Evolutionary conservation across 2,888 invertebrate species (phyloP), one percentile per base, ranked within the genome.

Genomic region (Drosophila prostipennis): DNA sequence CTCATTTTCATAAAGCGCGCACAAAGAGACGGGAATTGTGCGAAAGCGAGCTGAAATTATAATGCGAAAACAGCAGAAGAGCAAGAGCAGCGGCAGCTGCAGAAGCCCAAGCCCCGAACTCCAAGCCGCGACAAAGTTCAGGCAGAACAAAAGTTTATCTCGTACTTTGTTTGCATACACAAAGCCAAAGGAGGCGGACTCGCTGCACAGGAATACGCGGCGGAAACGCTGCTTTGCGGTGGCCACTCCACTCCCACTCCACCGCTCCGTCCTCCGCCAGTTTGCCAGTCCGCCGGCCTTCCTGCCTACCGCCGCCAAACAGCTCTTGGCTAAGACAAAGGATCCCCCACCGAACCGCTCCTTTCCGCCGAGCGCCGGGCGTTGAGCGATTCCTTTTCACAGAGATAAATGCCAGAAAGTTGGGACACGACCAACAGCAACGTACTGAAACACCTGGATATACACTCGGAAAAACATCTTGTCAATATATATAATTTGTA

Each of bases 131-230:
- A 70, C 77, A 86, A 84, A 88, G 89, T 87, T 87, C 87, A 83
- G 72, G 51, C 78, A 58, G 75, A 81, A 87, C 78, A 87, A 89
- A 87, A 89, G 87, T 89, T 87, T 83, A 87, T 80, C 80, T 81
- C 85, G 63, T 70, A 77, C 89, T 77, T 87, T 87, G 85, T 87
- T 87, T 77, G 76, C 76, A 67, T 72, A 72, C 72, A 85, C 77
- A 85, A 83, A 71, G 76, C 49, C 70, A 69, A 63, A 34, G 71
- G 26, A 37, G 46, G 14, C 29, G 36, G 23, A 43, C 43, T 14
- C 37, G 51, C 54, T 64, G 42, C 58, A 52, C 72, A 74, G 70
- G 54, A 73, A 40, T 54, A 45, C 32, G 57, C 65, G 43, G 19
- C 65, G 72, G 65, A 68, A 68, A 43, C 55, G 45, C 53, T 64